These are phyloP conservation scores for Drosophila navojoa DNA, from an alignment of 1,140 invertebrate genomes.

Conservation along the genomic window DNA sequence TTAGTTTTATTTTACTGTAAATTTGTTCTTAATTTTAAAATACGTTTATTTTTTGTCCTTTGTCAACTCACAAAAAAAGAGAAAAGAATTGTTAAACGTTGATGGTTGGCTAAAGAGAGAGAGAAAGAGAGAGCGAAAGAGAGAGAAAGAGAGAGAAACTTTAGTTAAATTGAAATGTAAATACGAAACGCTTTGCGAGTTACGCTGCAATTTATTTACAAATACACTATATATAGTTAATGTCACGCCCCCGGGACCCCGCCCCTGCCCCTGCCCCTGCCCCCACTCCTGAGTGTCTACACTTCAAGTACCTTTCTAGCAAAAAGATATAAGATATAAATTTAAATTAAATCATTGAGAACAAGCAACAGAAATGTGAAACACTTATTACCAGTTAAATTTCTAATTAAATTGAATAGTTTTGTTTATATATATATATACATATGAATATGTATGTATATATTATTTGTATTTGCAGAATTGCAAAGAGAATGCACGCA, in stretches of 20 bases:
- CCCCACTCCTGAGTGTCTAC: slow-evolving; percentile 55
- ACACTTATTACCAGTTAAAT: slow-evolving; percentile 46
- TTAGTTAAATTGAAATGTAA: slow-evolving; percentile 54
- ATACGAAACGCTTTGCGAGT: slow-evolving; percentile 33
- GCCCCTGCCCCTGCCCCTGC: slow-evolving; percentile 10
- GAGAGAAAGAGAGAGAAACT: not conserved
- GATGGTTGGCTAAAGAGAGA: not conserved
- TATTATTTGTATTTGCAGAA: not conserved
- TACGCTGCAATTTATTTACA: slow-evolving; percentile 30
- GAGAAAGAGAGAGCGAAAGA: too few species aligned
- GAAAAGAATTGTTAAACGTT: slow-evolving; percentile 20
- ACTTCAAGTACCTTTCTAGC: slow-evolving; percentile 82
- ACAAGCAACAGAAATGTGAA: slow-evolving; percentile 16
- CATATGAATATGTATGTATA: slow-evolving; percentile 15
- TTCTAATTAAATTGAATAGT: slow-evolving; percentile 26
- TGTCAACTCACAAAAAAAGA: slow-evolving; percentile 18
- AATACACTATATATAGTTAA: slow-evolving; percentile 24
- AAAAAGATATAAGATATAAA: slow-evolving; percentile 29
- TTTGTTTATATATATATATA: slow-evolving; percentile 25
- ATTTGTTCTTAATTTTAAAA: slow-evolving; percentile 6
- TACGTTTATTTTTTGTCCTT: slow-evolving; percentile 1
- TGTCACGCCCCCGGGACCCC: not conserved
- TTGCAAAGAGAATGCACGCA: not conserved
- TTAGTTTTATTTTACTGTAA: slow-evolving; percentile 13
- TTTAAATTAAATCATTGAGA: slow-evolving; percentile 19